phyloP scores from a whole-genome alignment of 2,888 invertebrate genomes.

The Hoplodrina ambigua region DNA sequence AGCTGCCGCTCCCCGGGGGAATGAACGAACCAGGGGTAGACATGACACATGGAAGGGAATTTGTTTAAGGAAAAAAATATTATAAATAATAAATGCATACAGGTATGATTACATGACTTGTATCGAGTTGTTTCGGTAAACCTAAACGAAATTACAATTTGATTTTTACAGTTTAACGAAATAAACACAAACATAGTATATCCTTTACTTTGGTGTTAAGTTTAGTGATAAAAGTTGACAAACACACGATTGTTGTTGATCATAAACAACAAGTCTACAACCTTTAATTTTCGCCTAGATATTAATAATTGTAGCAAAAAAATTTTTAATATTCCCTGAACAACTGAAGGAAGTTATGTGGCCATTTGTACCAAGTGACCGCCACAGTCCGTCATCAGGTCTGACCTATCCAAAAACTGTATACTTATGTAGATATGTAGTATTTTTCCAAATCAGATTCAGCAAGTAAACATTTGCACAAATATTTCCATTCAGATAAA shows the following conservation, averaged over 20 bases:
- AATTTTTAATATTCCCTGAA: too few species aligned
- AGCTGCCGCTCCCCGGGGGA: constrained; percentile 7
- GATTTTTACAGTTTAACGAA: too few species aligned
- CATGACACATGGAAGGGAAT: constrained; percentile 4
- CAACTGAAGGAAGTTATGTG: neutral
- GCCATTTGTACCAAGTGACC: neutral
- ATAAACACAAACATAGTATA: neutral
- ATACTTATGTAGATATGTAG: too few species aligned
- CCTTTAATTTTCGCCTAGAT: neutral
- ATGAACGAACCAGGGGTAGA: neutral
- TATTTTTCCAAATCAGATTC: constrained; percentile 28
- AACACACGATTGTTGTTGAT: neutral
- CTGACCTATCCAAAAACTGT: neutral
- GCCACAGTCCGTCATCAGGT: neutral
- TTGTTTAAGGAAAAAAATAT: constrained; percentile 17
- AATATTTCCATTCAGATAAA: constrained; percentile 31
- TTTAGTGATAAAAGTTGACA: too few species aligned
- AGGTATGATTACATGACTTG: too few species aligned
- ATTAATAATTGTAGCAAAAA: too few species aligned
- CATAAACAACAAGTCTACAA: neutral
- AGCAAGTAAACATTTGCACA: constrained; percentile 42
- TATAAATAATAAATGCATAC: constrained; percentile 11
- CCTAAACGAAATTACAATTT: too few species aligned
- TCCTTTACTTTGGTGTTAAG: too few species aligned
- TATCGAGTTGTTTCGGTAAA: too few species aligned